Evolutionary conservation across 2,797 vertebrate genomes (phyloP), one percentile per base, ranked within the genome.

Genomic region (Odontamblyopus rebecca): DNA sequence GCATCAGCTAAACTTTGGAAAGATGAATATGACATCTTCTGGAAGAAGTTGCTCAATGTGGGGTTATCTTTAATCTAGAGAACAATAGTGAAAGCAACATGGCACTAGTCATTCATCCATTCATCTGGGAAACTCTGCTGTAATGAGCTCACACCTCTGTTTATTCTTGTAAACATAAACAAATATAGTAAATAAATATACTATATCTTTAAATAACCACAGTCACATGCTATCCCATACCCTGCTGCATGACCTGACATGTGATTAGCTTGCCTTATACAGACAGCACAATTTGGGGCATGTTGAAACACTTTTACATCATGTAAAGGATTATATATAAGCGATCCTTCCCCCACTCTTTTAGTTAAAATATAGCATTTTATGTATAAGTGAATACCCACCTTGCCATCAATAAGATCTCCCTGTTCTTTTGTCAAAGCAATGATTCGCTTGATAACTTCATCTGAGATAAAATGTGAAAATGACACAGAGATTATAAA

Each of bases 1-100:
- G 86, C 91, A 7, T 96, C 95, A 0, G 93, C 95, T 84, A 99
- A 61, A 78, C 81, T 90, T 88, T 93, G 92, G 91, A 98, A 97
- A 78, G 94, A 93, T n/a, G 91, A 85, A 13, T 97, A 97, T 0
- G 95, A 89, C 82, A 98, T 90, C 66, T 85, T 61, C 0, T 92
- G 88, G 84, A 97, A 95, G 86, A 94, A 96, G 8, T 9, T 77
- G 73, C 12, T 89, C n/a, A 97, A 82, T 12, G 77, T 83, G 1
- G 89, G 81, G 1, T 95, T 94, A 32, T 94, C 90, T 79, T 86
- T 93, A 68, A 98, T 85, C 97, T 98, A 88, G 23, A 79, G 44
- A 71, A 38, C 64, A 80, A 6, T 72, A 66, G 15, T 11, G 18
- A 67, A 66, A 74, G 7, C 38, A 69, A 30, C 2, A 50, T 9